Base-by-base conservation (phyloP, 2,888 invertebrate species). In the Balanococcus diminutus region DNA sequence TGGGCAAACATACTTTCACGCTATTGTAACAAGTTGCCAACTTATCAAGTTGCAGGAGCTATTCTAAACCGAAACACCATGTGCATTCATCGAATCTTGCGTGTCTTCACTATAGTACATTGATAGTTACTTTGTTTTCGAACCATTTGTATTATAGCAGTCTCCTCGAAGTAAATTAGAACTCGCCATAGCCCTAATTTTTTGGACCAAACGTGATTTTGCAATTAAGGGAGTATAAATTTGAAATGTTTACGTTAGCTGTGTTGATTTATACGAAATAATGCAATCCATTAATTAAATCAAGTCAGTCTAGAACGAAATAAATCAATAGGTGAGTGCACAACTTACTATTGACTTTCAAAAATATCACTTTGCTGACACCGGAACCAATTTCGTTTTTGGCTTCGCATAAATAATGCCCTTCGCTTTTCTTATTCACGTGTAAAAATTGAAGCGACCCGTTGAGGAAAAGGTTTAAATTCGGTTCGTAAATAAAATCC, bases 381-480 rank as follows among this genome's bases (percentile, higher is more conserved):
- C 96, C 97, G 19, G 95, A 94, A 0, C 96, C 97, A 87, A 98
- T 96, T 88, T 95, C 95, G 90, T 98, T 98, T 89, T 95, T 94
- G n/a, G 96, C 96, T 89, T 97, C 96, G 90, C 98, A 98, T 84
- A 97, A 92, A 90, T 96, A 97, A 90, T 96, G 95, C 0, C 97
- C 96, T 90, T 96, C 96, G 89, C 95, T 95, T 89, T 95, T 95
- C 90, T 96, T 96, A 88, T 94, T 94, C 83, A 96, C 94, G 89
- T 94, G 93, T 88, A 94, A 94, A 90, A 96, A 96, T 87, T 94
- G 93, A 88, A 96, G 92, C 14, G 96, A 95, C 32, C 96, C 96
- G 89, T 96, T 96, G 88, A 94, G 93, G 88, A 95, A 93, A 87
- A 94, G 92, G 87, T 94, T 93, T 36, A 95, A 94, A 89, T 93